phyloP scores from a whole-genome alignment of 2,888 invertebrate genomes.

The Neoscelio sp. region DNA sequence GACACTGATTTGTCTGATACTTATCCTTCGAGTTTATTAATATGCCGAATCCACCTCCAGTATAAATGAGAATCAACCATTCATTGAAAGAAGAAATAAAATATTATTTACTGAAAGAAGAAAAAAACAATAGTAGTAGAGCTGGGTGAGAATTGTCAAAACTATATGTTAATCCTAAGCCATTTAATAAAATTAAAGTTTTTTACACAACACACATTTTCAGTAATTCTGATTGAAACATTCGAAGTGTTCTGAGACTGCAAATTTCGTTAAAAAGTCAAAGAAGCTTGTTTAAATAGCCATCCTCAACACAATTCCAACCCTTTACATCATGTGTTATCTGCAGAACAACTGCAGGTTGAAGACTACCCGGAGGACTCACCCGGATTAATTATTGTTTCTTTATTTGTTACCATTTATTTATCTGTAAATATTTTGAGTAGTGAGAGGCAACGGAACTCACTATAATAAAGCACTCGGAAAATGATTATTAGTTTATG shows the following conservation, averaged over 20 bases:
- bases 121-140: conserved; percentile 55
- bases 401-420: too few species aligned
- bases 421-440: conserved; percentile 2
- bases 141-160: conserved; percentile 70
- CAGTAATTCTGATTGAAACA: conserved; percentile 67
- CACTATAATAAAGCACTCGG: neutral
- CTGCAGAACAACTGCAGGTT: conserved; percentile 42
- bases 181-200: conserved; percentile 71
- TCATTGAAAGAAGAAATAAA: too few species aligned
- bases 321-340: conserved; percentile 59
- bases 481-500: too few species aligned
- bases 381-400: too few species aligned
- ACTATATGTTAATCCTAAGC: conserved; percentile 66
- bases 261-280: conserved; percentile 69
- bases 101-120: too few species aligned
- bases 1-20: too few species aligned
- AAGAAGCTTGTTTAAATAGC: conserved; percentile 70
- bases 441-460: neutral
- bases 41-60: too few species aligned
- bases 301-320: conserved; percentile 44
- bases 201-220: conserved; percentile 70
- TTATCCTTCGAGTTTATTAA: too few species aligned
- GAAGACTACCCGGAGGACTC: conserved; percentile 52
- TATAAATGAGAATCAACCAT: too few species aligned
- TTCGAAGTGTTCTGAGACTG: conserved; percentile 56